Base-by-base conservation (phyloP, 92 coral and sea anemone genomes). In the Phenganax subtilis region DNA sequence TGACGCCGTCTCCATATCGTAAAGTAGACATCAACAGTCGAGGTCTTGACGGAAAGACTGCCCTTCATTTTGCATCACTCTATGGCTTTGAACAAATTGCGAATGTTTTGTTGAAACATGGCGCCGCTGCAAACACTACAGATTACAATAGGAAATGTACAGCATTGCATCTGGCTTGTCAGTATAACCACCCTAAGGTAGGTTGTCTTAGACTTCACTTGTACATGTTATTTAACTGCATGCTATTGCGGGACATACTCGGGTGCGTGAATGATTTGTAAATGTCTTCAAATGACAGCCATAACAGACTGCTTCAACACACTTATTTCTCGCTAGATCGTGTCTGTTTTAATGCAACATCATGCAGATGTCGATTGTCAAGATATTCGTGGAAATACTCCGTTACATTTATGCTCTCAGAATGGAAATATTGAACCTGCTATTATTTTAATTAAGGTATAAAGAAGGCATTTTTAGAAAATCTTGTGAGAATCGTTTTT, bases 371-470 rank as follows among this genome's bases (percentile, higher is more conserved):
- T 90, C 75, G 91, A 94, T 81, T 86, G 87, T 58, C 89, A 88
- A 53, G 98, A 94, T 79, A 62, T 71, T 76, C 84, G 88, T 77
- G 89, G 91, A 20, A 94, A 92, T 87, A 88, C 97, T 1, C 98
- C 98, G 0, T 73, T 94, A 15, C 98, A 94, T 80, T 84, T 88
- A 71, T 94, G 98, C 75, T 94, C 97, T 76, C 88, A 88, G 82
- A 87, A 91, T 54, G 97, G 98, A 15, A 86, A 94, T 76, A 75
- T 87, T 76, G 94, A 91, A 64, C 87, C 98, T 12, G 98, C 97
- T 6, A 75, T 75, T 55, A 90, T 94, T 72, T 89, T 94, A 44
- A 76, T 93, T 47, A 88, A 89, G 98, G 98, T 92, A 52, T 92
- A 52, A 28, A 30, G 9, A 9, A 1, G 17, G 47, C 12, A 2